Evolutionary conservation across 2,888 invertebrate species (phyloP).

Genomic region (Encarsia formosa): DNA sequence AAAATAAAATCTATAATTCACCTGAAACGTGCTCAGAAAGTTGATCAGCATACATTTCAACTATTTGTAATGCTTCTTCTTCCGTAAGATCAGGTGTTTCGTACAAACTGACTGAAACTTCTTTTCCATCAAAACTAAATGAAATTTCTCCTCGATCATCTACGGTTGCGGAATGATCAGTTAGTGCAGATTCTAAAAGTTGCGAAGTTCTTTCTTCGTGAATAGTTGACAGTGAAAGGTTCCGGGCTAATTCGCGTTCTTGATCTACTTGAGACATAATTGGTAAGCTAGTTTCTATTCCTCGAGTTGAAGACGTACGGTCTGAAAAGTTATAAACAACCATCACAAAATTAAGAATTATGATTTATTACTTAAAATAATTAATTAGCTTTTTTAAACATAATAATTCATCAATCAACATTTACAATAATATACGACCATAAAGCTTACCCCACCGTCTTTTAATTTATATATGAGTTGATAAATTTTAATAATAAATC

Average conservation of each 20-base stretch:
- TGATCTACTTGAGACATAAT: constrained; percentile 48
- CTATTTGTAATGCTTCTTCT: constrained; percentile 85
- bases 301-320: constrained; percentile 16
- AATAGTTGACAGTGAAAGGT: constrained; percentile 84
- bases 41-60: constrained; percentile 92
- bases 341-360: too few relatives aligned
- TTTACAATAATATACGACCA: too few relatives aligned
- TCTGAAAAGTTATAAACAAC: too few relatives aligned
- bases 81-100: constrained; percentile 90
- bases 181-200: constrained; percentile 78
- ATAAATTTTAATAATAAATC: constrained; percentile 16
- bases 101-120: constrained; percentile 84
- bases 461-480: constrained; percentile 8
- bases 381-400: too few relatives aligned
- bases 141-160: constrained; percentile 84
- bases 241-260: constrained; percentile 59
- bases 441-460: too few relatives aligned
- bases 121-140: constrained; percentile 87
- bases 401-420: too few relatives aligned
- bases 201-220: constrained; percentile 88
- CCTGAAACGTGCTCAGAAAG: constrained; percentile 79
- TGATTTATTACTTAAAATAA: too few relatives aligned
- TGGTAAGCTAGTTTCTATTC: constrained; percentile 2
- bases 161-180: constrained; percentile 64
- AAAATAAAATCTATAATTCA: constrained; percentile 36